Evolutionary conservation across 2,888 invertebrate species (phyloP), one percentile per base, ranked within the genome.

Genomic region (Cheilosia urbana): DNA sequence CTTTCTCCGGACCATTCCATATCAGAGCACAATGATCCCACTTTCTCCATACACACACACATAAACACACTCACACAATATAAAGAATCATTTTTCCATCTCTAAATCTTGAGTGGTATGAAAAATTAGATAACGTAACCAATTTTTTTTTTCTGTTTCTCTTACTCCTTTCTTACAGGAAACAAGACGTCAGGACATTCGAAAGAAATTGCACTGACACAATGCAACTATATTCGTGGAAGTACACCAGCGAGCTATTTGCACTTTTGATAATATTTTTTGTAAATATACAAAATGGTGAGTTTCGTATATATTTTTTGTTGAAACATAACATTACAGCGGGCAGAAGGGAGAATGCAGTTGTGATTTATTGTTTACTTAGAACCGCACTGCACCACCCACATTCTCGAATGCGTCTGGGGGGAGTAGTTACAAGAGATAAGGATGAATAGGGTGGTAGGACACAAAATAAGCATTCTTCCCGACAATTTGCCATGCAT

Each of bases 401-500:
- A 51, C 24, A 73, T 58, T 65, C 57, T 42, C 34, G 45, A 37
- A 30, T 49, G 45, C n/a, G 57, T 24, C 27, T 15, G 49, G 19
- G 37, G 68, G 60, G 40, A 34, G 55, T 57, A n/a, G n/a, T n/a
- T n/a, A 34, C 55, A 6, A 65, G 79, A 62, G 58, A 80, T 77
- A 77, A 81, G 76, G 68, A 81, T 34, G 63, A 85, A 81, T 62
- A 45, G 66, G 71, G 85, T 81, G 71, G 85, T 66, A 72, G 42
- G 72, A 80, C 66, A 72, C 72, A 71, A 77, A 81, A 76, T 81
- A 81, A 85, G 77, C 76, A 62, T 85, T 85, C 85, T 81, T 81
- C 77, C 85, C 72, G 81, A 85, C 85, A 85, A 85, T 85, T 85
- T 85, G 81, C 68, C 77, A 66, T 85, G 81, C 85, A 85, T 85